Conservation (phyloP, 2,888 invertebrate species). For the Chironomus riparius region DNA sequence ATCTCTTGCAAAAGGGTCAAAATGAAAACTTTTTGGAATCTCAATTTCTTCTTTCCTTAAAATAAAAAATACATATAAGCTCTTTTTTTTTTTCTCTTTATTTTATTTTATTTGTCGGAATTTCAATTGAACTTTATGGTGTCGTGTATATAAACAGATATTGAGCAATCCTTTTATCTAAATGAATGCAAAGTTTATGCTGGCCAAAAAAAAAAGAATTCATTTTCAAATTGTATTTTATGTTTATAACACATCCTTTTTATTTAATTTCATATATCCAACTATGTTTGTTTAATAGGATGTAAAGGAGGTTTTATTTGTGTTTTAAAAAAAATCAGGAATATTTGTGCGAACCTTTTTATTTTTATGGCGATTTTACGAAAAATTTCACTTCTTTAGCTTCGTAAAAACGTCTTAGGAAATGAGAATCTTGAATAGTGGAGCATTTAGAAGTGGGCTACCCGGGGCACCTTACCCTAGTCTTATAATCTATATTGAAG, state of each 20-base stretch:
- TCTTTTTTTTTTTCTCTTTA: neutral
- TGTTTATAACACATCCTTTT: too few relatives aligned
- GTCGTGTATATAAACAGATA: neutral
- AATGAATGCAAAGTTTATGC: neutral
- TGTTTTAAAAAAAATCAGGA: too few relatives aligned
- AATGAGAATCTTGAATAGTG: too few relatives aligned
- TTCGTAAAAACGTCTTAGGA: too few relatives aligned
- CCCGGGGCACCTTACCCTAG: too few relatives aligned
- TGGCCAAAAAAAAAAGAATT: neutral
- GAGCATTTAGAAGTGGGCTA: too few relatives aligned
- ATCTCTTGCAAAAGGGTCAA: neutral
- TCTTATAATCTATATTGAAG: too few relatives aligned
- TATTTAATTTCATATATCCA: too few relatives aligned
- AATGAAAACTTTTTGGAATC: neutral
- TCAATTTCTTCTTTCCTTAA: too few relatives aligned
- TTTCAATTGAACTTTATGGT: neutral
- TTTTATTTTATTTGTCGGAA: neutral
- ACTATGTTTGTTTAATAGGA: neutral
- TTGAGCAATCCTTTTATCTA: neutral
- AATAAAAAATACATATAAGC: neutral
- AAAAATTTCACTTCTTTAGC: too few relatives aligned
- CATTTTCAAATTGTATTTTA: neutral
- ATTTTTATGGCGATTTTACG: too few relatives aligned
- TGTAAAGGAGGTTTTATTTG: neutral
- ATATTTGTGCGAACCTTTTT: too few relatives aligned